A percentile compares a stretch with the other conserved stretches of the same genome.
phyloP scores from a whole-genome alignment of 2,113 vertebrate species.

The Gallinago paraguaiae region DNA sequence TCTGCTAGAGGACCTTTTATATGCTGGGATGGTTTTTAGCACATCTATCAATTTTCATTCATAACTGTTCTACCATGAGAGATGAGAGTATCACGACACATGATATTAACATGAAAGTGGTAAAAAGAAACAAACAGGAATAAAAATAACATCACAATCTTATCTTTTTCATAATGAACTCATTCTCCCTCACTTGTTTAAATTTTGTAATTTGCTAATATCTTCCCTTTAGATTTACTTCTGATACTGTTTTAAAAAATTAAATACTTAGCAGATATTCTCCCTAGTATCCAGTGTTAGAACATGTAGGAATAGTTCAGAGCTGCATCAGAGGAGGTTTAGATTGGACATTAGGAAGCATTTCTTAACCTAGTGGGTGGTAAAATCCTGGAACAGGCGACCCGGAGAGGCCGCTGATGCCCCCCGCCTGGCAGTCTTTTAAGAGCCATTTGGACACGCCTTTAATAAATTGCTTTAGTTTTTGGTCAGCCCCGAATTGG shows the following conservation, averaged over 20 bases:
- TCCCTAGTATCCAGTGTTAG: not conserved
- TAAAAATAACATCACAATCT: not conserved
- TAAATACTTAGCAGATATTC: not conserved
- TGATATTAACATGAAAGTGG: not conserved
- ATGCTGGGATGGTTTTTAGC: not conserved
- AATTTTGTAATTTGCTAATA: not conserved
- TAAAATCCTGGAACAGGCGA: not conserved
- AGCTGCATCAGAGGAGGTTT: not conserved
- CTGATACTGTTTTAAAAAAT: not conserved
- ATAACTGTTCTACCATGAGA: not conserved
- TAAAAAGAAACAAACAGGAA: not conserved
- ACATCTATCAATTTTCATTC: not conserved
- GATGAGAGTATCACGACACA: not conserved
- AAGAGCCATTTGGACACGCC: not conserved
- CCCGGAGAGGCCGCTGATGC: not conserved
- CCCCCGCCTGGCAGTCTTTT: not conserved
- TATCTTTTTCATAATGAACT: not conserved
- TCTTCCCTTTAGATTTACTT: not conserved
- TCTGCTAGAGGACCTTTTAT: not conserved
- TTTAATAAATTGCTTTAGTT: not conserved
- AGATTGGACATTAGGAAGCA: not conserved
- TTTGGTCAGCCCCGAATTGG: not conserved
- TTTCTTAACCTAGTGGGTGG: not conserved
- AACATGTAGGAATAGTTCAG: not conserved
- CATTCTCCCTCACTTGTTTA: not conserved